Base-by-base conservation (phyloP, 2,888 invertebrate species). In the Leptogaster cylindrica region DNA sequence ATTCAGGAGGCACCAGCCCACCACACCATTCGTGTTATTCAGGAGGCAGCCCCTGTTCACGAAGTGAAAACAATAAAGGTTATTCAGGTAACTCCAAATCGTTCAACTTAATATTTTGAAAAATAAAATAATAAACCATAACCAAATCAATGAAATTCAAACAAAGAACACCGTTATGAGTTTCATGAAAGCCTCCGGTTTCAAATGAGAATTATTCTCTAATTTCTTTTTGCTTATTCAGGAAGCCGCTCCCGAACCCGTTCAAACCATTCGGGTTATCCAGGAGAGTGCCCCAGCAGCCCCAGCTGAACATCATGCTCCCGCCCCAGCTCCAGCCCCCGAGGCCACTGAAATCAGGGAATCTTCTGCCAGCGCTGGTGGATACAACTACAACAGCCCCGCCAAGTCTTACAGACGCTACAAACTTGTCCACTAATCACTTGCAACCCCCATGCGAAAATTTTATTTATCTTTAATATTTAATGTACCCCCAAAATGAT, bases 221-320 rank as follows among this genome's bases (percentile, higher is more conserved):
- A n/a, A n/a, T n/a, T n/a, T n/a, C n/a, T n/a, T n/a, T n/a, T n/a
- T n/a, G n/a, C n/a, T n/a, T n/a, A n/a, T n/a, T n/a, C 25, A 51
- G 31, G 55, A 64, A 48, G 25, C 63, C 10, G 44, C 63, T 33
- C 44, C 63, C 46, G 63, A 20, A 33, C 31, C 10, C 14, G 48
- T 64, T 33, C 46, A 64, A 46, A 64, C 63, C 1, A 48, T 64
- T 18, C 46, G 63, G 1, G 33, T 64, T 3, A 31, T 64, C 7
- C 46, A 64, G 8, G 63, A 64, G 12, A 10, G 14, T 31, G 27
- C 44, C 1, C 27, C 25, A 2, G 63, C 14, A n/a, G 44, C 41
- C 16, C n/a, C 23, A 41, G 31, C 51, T 6, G 27, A 3, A 12
- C 27, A 12, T 10, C 5, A 3, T 25, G 39, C 7, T 27, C 27